Base-by-base conservation (phyloP, 1,140 invertebrate species). In the Lepidurus apus region DNA sequence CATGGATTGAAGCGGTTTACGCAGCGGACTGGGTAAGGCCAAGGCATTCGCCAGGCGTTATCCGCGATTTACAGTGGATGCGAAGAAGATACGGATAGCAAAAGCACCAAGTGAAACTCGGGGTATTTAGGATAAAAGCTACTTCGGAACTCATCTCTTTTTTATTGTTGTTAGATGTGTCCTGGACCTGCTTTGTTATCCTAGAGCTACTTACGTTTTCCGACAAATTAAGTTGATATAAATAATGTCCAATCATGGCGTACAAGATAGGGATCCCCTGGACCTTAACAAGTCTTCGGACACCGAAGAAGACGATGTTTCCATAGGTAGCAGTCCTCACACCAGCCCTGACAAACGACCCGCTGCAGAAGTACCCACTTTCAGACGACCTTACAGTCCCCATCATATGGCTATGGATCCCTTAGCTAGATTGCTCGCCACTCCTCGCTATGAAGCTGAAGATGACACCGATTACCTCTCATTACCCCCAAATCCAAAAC, bases 341-440 rank as follows among this genome's bases (percentile, higher is more conserved):
- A 34, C 53, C 53, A 65, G 53, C 53, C 53, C 53, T 9, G n/a
- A 65, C 17, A 65, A 65, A 17, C 17, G 53, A 65, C 53, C 53
- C 17, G 21, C 17, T 65, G 17, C 53, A 65, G 6, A 13, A 13
- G 53, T 65, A n/a, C 53, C 17, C 21, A 65, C 53, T 65, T 65
- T 65, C 53, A 13, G 53, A 13, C 53, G 53, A 17, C 53, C 53
- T n/a, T 77, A 77, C 43, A 77, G 47, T 45, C 47, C 43, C 42
- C 34, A 77, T 10, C 74, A 80, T 45, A 44, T 80, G 44, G 79
- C 78, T 42, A 44, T 80, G 44, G 79, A 80, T 42, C 79, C 79
- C 11, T 74, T 80, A 17, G 75, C 79, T 24, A 42, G 79, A 1
- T 73, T 80, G 21, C 79, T 80, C 42, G 77, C 79, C 13, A 80